phyloP scores from a whole-genome alignment of 2,888 invertebrate species.

The Pilophorus perplexus region DNA sequence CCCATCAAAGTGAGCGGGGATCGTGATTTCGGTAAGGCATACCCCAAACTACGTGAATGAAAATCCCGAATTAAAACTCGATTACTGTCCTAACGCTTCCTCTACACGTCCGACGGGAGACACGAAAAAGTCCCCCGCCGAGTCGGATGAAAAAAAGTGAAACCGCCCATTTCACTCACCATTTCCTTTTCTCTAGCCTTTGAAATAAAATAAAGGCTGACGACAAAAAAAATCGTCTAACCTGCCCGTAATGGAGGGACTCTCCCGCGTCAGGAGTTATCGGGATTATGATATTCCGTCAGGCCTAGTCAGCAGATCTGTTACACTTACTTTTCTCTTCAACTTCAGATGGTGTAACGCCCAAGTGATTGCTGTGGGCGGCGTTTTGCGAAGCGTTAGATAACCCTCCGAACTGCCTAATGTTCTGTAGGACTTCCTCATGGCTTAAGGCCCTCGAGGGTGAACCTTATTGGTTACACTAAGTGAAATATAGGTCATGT shows the following conservation, averaged over 20 bases:
- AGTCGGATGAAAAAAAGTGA: constrained; percentile 3
- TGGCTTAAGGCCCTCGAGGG: not conserved
- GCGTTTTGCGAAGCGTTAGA: not conserved
- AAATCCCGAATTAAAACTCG: constrained; percentile 12
- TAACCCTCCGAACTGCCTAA: not conserved
- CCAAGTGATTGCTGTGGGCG: not conserved
- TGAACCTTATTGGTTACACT: not conserved
- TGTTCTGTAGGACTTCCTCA: not conserved
- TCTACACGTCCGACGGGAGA: not conserved
- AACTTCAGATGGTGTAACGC: not conserved
- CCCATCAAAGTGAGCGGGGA: constrained; percentile 8
- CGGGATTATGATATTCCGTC: constrained; percentile 9
- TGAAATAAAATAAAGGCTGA: too few relatives aligned
- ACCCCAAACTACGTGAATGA: constrained; percentile 19
- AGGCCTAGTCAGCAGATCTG: constrained; percentile 4
- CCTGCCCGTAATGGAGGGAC: too few relatives aligned
- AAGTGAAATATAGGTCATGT: not conserved
- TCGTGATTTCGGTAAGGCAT: constrained; percentile 9
- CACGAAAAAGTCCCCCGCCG: too few relatives aligned
- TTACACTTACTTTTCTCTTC: constrained; percentile 5
- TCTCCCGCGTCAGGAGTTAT: too few relatives aligned
- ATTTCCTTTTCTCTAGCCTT: too few relatives aligned
- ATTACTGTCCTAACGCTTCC: not conserved
- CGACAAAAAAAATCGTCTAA: too few relatives aligned
- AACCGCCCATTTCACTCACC: too few relatives aligned